Base-by-base conservation (phyloP, 1,140 invertebrate species). In the Eurosta solidaginis region DNA sequence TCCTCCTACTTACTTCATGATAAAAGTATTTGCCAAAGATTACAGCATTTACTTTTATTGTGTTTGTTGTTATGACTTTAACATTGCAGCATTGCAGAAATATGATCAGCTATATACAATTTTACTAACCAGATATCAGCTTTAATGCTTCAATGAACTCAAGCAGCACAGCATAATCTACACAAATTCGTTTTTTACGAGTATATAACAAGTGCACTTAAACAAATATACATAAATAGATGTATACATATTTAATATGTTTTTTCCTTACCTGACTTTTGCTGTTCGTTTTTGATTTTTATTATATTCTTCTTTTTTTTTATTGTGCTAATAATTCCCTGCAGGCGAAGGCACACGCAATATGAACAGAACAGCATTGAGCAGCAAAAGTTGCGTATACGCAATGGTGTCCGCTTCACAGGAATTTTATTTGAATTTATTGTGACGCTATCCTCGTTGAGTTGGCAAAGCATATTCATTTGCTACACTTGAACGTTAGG, bases 371-470 rank as follows among this genome's bases (percentile, higher is more conserved):
- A 29, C 27, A 59, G 22, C 33, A 29, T 25, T 17, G 17, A 29
- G 40, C 9, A 17, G 20, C n/a, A 14, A 68, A 40, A 29, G 59
- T 68, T 68, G n/a, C 59, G 59, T 68, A 68, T 68, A 17, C 59
- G 59, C 59, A 29, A 17, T 20, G 17, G 33, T 3, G 59, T 9
- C 59, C 3, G 59, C 59, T 20, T n/a, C 33, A 29, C 9, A 9
- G 59, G 17, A 68, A 68, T 20, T 40, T 68, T 68, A 68, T 68
- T 68, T 68, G 40, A 68, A 68, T 68, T 68, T 68, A 68, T 68
- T 68, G 59, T 68, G 59, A 68, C 59, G 10, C 40, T 68, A 68
- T 68, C 36, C 59, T 1, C 25, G 17, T 14, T 68, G 33, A 17
- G 33, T 42, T 68, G 59, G 33, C 33, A 68, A 40, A 40, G n/a